A percentile compares a stretch with the other conserved stretches of the same genome.
Evolutionary conservation across 2,113 vertebrate species (phyloP).

Genomic region (Anseranas semipalmata): DNA sequence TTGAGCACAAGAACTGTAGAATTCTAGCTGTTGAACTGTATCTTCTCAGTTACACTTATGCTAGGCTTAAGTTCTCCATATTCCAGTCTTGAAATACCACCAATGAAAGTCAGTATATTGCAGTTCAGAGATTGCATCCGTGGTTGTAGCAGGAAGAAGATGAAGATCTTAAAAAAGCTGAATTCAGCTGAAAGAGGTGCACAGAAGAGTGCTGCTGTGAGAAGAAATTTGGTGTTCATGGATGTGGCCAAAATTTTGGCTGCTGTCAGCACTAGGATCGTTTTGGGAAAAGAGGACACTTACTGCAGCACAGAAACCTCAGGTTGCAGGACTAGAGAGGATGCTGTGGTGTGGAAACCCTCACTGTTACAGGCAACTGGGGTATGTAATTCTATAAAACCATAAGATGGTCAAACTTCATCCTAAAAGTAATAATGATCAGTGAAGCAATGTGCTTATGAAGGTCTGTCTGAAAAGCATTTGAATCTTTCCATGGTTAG

Average conservation of each 20-base stretch:
- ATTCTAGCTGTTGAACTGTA: too few species aligned
- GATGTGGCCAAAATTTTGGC: not conserved
- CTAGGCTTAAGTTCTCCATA: not conserved
- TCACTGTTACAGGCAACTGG: not conserved
- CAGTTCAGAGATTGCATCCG: not conserved
- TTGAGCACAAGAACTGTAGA: not conserved
- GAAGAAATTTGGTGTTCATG: not conserved
- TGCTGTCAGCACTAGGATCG: not conserved
- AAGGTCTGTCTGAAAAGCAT: not conserved
- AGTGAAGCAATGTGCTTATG: not conserved
- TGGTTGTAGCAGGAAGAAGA: not conserved
- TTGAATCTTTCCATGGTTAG: not conserved
- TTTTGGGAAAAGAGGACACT: not conserved
- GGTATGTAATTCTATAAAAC: not conserved
- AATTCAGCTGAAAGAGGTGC: not conserved
- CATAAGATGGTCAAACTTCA: not conserved
- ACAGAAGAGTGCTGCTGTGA: not conserved
- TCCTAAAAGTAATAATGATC: not conserved
- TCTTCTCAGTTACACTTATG: not conserved
- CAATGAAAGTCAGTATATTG: not conserved
- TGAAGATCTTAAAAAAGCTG: not conserved
- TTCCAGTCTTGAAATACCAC: not conserved
- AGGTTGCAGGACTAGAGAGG: not conserved
- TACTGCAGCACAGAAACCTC: not conserved
- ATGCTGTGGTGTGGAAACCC: accelerated